Percentiles rank a stretch among this genome's conserved stretches.
Evolutionary conservation across 2,113 vertebrate species (phyloP).

Genomic region (Sorex araneus): DNA sequence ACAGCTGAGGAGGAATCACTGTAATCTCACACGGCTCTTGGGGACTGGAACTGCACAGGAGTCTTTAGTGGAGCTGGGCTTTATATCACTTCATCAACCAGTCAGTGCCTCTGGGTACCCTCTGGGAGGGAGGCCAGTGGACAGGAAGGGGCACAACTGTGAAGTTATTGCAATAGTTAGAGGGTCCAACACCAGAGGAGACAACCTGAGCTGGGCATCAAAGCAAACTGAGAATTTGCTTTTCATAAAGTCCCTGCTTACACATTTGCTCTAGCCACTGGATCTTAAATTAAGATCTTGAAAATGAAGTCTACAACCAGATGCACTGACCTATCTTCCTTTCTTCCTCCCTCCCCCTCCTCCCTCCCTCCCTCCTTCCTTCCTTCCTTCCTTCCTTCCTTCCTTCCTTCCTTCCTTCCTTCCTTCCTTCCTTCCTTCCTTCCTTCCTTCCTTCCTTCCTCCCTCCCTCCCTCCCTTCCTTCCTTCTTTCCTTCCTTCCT

Average conservation of each 20-base stretch:
- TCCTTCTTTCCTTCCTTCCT: no score
- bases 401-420: no score
- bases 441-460: no score
- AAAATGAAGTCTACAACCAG: slow-evolving; percentile 8
- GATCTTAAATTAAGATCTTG: neutral
- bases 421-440: no score
- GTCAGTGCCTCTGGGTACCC: neutral
- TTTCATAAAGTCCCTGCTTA: neutral
- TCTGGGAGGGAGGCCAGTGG: neutral
- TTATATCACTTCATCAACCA: neutral
- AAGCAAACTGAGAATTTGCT: neutral
- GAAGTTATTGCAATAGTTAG: neutral
- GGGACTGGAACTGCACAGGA: neutral
- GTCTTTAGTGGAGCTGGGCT: neutral
- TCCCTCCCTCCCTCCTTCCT: no score
- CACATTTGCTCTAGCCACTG: neutral
- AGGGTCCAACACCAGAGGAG: neutral
- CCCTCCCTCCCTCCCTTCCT: no score
- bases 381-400: no score
- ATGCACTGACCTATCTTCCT: neutral
- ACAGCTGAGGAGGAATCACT: no score
- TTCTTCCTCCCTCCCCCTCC: no score
- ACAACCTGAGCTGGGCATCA: accelerated
- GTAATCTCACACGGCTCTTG: neutral
- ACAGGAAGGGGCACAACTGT: neutral